Conservation (phyloP, 1,140 invertebrate genomes). For the Lepidotrigona ventralis region DNA sequence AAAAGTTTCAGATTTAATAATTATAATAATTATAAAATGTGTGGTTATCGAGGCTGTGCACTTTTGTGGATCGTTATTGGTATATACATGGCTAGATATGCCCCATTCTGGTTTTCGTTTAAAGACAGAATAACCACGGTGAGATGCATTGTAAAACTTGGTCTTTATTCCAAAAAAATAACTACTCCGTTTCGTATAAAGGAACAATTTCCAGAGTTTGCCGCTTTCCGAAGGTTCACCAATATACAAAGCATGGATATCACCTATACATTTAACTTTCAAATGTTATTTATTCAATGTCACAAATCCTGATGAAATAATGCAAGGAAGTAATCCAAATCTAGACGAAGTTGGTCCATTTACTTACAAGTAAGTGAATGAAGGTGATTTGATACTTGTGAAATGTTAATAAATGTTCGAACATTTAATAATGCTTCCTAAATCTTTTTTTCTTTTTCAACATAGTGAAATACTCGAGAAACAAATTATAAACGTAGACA, state of each 20-base stretch:
- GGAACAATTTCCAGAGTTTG: background rate
- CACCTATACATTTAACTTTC: background rate
- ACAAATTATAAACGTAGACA: slow-evolving; percentile 41
- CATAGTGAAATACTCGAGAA: slow-evolving; percentile 49
- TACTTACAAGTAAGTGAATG: slow-evolving; percentile 57
- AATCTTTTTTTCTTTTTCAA: background rate
- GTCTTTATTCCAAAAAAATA: no score
- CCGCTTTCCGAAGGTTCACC: background rate
- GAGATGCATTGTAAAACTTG: background rate
- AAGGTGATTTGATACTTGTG: background rate
- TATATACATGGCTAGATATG: background rate
- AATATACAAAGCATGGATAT: slow-evolving; percentile 7
- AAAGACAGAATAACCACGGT: background rate
- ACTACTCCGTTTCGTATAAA: background rate
- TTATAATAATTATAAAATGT: background rate
- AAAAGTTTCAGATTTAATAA: background rate
- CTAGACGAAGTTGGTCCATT: slow-evolving; percentile 62
- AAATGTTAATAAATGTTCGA: background rate
- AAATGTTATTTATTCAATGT: slow-evolving; percentile 57
- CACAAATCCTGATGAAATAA: slow-evolving; percentile 62
- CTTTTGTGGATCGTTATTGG: background rate
- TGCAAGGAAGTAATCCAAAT: slow-evolving; percentile 54
- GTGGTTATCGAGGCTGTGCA: background rate
- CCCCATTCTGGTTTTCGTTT: background rate
- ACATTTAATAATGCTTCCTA: background rate